Conservation (phyloP, 2,888 invertebrate genomes). For the Eretmocerus hayati region DNA sequence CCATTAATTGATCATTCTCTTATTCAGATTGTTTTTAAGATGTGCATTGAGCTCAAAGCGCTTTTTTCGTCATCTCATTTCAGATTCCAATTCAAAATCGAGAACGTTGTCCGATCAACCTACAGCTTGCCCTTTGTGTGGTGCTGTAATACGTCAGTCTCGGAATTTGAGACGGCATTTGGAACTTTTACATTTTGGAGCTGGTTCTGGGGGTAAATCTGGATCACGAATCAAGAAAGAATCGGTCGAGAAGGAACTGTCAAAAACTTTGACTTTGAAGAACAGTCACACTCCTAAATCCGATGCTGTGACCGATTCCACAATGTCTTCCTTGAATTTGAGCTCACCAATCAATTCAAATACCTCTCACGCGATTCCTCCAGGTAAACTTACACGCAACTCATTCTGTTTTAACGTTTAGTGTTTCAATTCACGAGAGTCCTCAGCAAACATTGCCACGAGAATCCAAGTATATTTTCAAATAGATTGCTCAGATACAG, state of each 20-base stretch:
- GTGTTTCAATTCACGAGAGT: no score
- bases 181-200: conserved; percentile 41
- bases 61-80: no score
- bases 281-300: conserved; percentile 16
- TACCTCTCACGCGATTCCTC: conserved; percentile 30
- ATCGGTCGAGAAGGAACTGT: conserved; percentile 9
- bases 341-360: conserved; percentile 29
- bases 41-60: no score
- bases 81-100: conserved; percentile 46
- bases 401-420: no score
- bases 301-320: conserved; percentile 25
- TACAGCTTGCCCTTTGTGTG: conserved; percentile 54
- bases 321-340: conserved; percentile 31
- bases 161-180: conserved; percentile 54
- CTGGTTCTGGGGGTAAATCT: conserved; percentile 31
- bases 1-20: no score
- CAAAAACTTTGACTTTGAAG: conserved; percentile 7
- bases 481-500: no score
- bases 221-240: conserved; percentile 20
- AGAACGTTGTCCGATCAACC: conserved; percentile 56
- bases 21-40: no score
- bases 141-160: conserved; percentile 54
- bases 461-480: no score
- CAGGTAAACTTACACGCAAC: no score
- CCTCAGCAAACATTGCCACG: no score